These are phyloP conservation scores for Brienomyrus longianalis DNA, from an alignment of 2,113 vertebrate genomes.

Conservation along the genomic window DNA sequence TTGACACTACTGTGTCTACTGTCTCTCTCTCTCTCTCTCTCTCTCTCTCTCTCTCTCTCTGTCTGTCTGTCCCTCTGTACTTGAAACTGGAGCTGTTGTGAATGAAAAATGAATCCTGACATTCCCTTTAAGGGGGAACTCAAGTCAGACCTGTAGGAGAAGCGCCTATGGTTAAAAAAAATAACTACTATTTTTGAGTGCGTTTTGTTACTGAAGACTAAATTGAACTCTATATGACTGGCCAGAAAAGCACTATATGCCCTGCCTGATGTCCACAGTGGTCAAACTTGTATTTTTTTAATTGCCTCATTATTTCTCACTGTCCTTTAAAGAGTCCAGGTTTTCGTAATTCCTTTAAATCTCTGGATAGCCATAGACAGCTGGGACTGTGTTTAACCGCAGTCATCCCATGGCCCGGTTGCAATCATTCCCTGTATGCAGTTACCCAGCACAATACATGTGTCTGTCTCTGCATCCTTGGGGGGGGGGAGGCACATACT, in stretches of 20 bases:
- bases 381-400: slow-evolving; percentile 14
- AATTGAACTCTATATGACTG: slow-evolving; percentile 25
- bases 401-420: slow-evolving; percentile 46
- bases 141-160: not conserved
- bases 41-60: not conserved
- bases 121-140: slow-evolving; percentile 10
- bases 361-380: slow-evolving; percentile 34
- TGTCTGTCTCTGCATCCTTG: slow-evolving; percentile 32
- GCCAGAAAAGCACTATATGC: slow-evolving; percentile 15
- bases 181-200: slow-evolving; percentile 23
- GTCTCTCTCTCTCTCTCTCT: not conserved
- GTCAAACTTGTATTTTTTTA: slow-evolving; percentile 33
- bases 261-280: slow-evolving; percentile 37
- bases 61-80: not conserved
- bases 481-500: slow-evolving; percentile 36
- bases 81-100: slow-evolving; percentile 1
- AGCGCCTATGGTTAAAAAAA: slow-evolving; percentile 3
- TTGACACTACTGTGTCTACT: not conserved
- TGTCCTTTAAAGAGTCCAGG: not conserved
- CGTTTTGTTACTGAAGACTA: slow-evolving; percentile 19
- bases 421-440: slow-evolving; percentile 39
- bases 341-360: slow-evolving; percentile 30
- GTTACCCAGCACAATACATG: slow-evolving; percentile 31
- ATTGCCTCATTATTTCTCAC: slow-evolving; percentile 18
- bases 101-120: slow-evolving; percentile 10